A percentile compares a stretch with the other conserved stretches of the same genome.
phyloP scores from a whole-genome alignment of 64 coral and sea anemone species.

The Montipora capricornis region DNA sequence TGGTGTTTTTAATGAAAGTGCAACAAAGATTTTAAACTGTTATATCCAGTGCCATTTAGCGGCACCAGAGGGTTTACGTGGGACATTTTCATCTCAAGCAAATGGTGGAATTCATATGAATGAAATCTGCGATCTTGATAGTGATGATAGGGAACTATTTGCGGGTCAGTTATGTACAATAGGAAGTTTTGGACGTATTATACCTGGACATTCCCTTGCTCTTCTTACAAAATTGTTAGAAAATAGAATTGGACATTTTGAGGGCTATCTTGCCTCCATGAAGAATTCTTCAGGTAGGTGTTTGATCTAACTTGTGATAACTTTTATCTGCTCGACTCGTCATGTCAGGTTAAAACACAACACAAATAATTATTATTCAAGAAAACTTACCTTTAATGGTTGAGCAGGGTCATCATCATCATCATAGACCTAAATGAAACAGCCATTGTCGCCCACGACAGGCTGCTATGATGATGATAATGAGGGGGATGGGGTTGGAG shows the following conservation, averaged over 20 bases:
- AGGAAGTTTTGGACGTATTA: slow-evolving; percentile 81
- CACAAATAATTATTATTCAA: too few relatives aligned
- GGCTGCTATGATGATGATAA: too few relatives aligned
- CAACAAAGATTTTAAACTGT: slow-evolving; percentile 81
- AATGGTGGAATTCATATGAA: slow-evolving; percentile 66
- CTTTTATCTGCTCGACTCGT: too few relatives aligned
- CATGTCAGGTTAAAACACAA: too few relatives aligned
- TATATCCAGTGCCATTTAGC: slow-evolving; percentile 86
- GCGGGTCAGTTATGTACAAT: slow-evolving; percentile 88
- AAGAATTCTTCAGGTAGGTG: slow-evolving; percentile 69
- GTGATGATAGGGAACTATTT: slow-evolving; percentile 90
- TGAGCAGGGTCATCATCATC: too few relatives aligned
- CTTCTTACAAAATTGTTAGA: slow-evolving; percentile 84
- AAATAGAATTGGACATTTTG: slow-evolving; percentile 65
- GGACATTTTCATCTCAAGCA: slow-evolving; percentile 44
- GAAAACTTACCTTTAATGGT: too few relatives aligned
- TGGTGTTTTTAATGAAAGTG: slow-evolving; percentile 72
- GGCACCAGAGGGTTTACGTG: slow-evolving; percentile 80
- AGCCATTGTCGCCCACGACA: too few relatives aligned
- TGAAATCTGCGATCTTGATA: slow-evolving; percentile 93
- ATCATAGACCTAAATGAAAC: too few relatives aligned
- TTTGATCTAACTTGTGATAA: background rate
- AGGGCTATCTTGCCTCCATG: slow-evolving; percentile 65
- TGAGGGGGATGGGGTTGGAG: too few relatives aligned
- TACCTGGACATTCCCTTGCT: slow-evolving; percentile 66